A percentile compares a stretch with the other conserved stretches of the same genome.
phyloP scores from a whole-genome alignment of 2,113 vertebrate species.

The Oxyura jamaicensis region DNA sequence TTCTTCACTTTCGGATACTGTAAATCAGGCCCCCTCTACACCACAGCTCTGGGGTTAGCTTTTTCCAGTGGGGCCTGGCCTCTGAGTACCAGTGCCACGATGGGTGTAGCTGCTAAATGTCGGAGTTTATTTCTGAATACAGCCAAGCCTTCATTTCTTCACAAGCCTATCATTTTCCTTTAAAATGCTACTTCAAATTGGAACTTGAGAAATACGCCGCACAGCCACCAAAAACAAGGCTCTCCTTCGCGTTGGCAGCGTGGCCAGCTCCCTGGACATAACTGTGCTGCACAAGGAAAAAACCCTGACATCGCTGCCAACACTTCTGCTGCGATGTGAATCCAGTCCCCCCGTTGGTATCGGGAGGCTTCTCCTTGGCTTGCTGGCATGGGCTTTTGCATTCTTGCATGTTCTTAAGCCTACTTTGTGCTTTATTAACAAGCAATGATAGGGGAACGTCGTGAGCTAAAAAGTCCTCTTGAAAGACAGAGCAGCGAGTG shows the following conservation, averaged over 20 bases:
- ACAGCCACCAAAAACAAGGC: slow-evolving; percentile 54
- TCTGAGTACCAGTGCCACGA: neutral
- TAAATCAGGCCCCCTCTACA: neutral
- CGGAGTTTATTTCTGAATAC: slow-evolving; percentile 43
- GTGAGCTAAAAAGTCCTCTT: neutral
- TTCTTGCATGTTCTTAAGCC: neutral
- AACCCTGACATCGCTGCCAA: neutral
- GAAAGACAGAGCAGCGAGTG: neutral
- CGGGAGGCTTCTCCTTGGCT: neutral
- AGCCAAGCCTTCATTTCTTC: slow-evolving; percentile 32
- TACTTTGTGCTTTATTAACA: neutral
- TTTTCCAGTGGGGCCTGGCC: neutral
- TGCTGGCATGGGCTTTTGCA: neutral
- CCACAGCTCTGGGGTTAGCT: neutral
- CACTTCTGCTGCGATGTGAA: neutral
- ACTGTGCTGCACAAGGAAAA: neutral
- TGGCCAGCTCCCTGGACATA: neutral
- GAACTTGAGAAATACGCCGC: neutral
- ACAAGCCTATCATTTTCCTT: slow-evolving; percentile 31
- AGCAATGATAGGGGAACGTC: neutral
- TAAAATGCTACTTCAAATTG: slow-evolving; percentile 3
- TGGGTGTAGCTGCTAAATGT: neutral
- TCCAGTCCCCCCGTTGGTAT: fast-evolving
- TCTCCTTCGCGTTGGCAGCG: neutral
- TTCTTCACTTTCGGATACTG: neutral